Evolutionary conservation across 1,140 invertebrate species (phyloP).

Genomic region (Theocolax elegans): DNA sequence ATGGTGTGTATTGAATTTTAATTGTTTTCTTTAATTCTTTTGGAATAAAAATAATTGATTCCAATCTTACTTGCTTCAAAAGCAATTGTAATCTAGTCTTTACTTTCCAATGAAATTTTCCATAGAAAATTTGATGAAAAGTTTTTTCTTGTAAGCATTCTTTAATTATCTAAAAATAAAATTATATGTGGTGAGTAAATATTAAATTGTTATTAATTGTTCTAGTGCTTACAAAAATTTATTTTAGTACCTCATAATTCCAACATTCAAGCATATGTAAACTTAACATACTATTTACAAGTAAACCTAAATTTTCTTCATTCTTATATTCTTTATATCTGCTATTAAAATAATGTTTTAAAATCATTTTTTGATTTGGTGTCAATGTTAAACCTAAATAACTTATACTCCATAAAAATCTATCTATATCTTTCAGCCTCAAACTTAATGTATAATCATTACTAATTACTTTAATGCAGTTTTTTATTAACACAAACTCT

Average conservation of each 20-base stretch:
- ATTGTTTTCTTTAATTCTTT: not conserved
- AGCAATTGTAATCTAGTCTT: slow-evolving; percentile 36
- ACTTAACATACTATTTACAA: slow-evolving; percentile 6
- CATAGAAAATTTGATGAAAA: slow-evolving; percentile 36
- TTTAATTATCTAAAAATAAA: slow-evolving; percentile 34
- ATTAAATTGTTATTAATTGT: not conserved
- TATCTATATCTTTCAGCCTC: slow-evolving; percentile 43
- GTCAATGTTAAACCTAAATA: slow-evolving; percentile 26
- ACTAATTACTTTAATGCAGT: slow-evolving; percentile 19
- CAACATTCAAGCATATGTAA: slow-evolving; percentile 3
- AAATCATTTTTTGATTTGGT: not conserved
- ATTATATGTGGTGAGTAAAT: not conserved
- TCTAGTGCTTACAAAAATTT: not conserved
- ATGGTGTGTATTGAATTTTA: slow-evolving; percentile 19
- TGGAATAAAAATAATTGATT: slow-evolving; percentile 36
- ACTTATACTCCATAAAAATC: slow-evolving; percentile 39
- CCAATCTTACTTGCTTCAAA: slow-evolving; percentile 38
- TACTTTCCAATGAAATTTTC: slow-evolving; percentile 40
- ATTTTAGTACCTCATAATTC: not conserved
- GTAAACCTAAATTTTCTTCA: not conserved
- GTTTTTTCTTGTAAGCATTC: slow-evolving; percentile 30
- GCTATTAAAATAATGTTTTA: not conserved
- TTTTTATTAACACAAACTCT: slow-evolving; percentile 19
- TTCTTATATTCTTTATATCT: slow-evolving; percentile 1
- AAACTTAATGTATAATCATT: not conserved